Evolutionary conservation across 1,140 invertebrate species (phyloP).

Genomic region (Stegodyphus dumicola): DNA sequence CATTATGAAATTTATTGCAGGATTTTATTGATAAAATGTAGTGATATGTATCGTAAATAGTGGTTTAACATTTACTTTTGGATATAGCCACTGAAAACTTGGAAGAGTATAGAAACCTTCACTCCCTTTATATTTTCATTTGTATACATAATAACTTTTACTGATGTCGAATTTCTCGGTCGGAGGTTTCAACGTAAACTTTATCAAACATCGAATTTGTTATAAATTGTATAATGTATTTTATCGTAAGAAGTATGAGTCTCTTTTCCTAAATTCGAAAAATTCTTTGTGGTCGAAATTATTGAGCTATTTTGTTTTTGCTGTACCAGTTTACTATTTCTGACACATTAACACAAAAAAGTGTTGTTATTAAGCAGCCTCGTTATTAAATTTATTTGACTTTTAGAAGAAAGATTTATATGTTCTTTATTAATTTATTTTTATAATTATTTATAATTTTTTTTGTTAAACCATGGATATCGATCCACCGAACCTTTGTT

Average conservation of each 20-base stretch:
- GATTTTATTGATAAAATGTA: neutral
- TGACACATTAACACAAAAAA: neutral
- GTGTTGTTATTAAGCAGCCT: neutral
- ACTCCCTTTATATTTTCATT: neutral
- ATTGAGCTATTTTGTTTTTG: neutral
- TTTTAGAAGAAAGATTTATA: neutral
- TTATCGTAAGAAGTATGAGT: neutral
- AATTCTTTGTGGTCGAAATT: neutral
- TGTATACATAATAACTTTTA: neutral
- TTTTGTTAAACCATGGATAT: slow-evolving; percentile 56
- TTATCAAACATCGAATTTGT: neutral
- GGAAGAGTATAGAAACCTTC: neutral
- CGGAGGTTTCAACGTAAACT: neutral
- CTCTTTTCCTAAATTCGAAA: neutral
- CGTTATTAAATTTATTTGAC: neutral
- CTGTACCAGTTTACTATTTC: neutral
- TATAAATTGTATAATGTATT: neutral
- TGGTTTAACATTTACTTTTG: neutral
- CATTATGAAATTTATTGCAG: neutral
- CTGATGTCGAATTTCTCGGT: neutral
- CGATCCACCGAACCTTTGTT: slow-evolving; percentile 64
- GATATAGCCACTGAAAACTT: neutral
- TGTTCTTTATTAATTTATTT: neutral
- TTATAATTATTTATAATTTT: neutral
- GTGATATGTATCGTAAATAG: neutral